Evolutionary conservation across 2,888 invertebrate species (phyloP), one percentile per base, ranked within the genome.

Genomic region (Ennomos quercinarius): DNA sequence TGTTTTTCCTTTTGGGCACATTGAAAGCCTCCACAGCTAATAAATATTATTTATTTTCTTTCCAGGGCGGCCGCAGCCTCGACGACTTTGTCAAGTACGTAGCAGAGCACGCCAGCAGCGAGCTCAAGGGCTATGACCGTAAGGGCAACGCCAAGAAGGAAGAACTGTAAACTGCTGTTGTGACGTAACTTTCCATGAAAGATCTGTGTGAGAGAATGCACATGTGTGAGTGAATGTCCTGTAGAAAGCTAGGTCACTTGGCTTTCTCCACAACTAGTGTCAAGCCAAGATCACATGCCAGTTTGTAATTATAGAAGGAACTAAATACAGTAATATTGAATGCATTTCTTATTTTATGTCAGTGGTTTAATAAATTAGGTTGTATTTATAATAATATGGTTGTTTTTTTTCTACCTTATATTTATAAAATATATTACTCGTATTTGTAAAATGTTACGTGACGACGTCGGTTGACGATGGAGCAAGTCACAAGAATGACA

Each of bases 31-130:
- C 27, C 27, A 27, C 27, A 27, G 27, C 27, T 6, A 27, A 6
- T 27, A 6, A 27, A 27, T 27, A 6, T 27, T 27, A 6, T 27
- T 27, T 27, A 5, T 27, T 27, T 54, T 11, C 34, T 36, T 93
- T 92, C n/a, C 91, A 96, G 94, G 98, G 98, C 75, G 99, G 98
- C 2, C 96, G 99, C 61, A 97, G 98, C 72, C 89, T 98, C 8
- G 96, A 98, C 64, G 99, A 99, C 85, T 99, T 99, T 87, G 76
- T 99, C 69, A 97, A 98, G 81, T 99, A 97, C 91, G 96, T 99
- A 73, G 96, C 99, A 47, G 96, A 97, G 84, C 97, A 99, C 71
- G 95, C 99, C 10, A 97, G 98, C 51, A 93, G 95, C 67, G 98
- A 97, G 81, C 95, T 99, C 75, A 97, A 95, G 72, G 96, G 96